Percentiles rank a stretch among this genome's conserved stretches.
Conservation (phyloP, 23 tunicate genomes). For the Ascidia mentula region DNA sequence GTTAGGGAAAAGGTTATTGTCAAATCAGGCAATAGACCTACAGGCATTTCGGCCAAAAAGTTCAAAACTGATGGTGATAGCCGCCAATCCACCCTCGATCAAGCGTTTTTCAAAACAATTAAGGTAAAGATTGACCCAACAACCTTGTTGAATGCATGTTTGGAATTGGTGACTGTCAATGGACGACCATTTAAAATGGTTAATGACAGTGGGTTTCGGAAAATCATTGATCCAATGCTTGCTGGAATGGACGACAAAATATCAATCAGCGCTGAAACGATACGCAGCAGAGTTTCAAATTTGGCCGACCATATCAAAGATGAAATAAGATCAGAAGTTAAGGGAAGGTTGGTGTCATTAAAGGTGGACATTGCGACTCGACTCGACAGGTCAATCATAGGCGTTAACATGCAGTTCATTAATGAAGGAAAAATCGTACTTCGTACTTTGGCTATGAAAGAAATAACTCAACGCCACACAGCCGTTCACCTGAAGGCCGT, state of each 20-base stretch:
- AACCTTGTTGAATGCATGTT: conserved; percentile 15
- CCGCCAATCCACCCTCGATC: conserved; percentile 22
- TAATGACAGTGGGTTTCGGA: conserved; percentile 36
- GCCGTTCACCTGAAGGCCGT: conserved; percentile 10
- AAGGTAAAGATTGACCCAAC: conserved; percentile 18
- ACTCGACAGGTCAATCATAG: conserved; percentile 22
- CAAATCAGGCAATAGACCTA: not conserved
- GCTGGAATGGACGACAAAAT: not conserved
- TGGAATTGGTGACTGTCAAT: conserved; percentile 38
- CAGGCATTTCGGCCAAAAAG: not conserved
- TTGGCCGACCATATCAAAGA: not conserved
- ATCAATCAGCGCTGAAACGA: not conserved
- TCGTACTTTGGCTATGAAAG: conserved; percentile 46
- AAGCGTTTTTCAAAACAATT: conserved; percentile 14
- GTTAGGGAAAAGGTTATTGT: not conserved
- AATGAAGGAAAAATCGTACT: conserved; percentile 18
- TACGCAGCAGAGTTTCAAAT: conserved; percentile 16
- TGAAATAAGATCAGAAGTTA: conserved; percentile 7
- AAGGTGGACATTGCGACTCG: conserved; percentile 29
- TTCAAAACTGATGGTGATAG: not conserved
- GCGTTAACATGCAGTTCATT: conserved; percentile 14
- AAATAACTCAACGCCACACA: conserved; percentile 23
- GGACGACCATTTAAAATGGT: conserved; percentile 37
- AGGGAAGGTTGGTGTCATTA: conserved; percentile 14
- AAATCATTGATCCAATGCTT: conserved; percentile 28